Evolutionary conservation across 2,888 invertebrate species (phyloP), one percentile per base, ranked within the genome.

Genomic region (Dryobota labecula): DNA sequence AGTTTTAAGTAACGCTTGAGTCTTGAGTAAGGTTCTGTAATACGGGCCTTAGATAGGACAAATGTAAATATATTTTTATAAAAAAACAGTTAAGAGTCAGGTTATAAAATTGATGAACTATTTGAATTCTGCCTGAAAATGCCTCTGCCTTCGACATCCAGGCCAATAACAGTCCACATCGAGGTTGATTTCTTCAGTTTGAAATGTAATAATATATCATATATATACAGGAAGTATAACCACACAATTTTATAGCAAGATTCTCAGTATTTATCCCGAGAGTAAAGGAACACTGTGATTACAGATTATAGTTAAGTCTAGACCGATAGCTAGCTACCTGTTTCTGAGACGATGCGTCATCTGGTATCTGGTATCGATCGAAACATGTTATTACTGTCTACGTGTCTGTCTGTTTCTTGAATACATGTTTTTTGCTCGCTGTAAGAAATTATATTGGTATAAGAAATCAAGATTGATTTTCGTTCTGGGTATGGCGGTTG

Each of bases 261-360:
- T 20, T 45, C 33, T n/a, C n/a, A 54, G n/a, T 47, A 53, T 38
- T 38, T 38, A 53, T 6, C 4, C 3, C 7, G 15, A 30, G 20
- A 33, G 15, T 36, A 30, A 36, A 56, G 11, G 0, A 15, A 47
- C n/a, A 36, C 54, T 56, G 11, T 60, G 58, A 64, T 78, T 53
- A 36, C 20, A 47, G 62, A 18, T 30, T 38, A 36, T 27, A 36
- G 9, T 60, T 47, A 54, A 47, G n/a, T 79, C 49, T 79, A 79
- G 76, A 64, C 74, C 20, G 38, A 11, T 45, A 78, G 4, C 36
- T 60, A 51, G 60, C 65, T 76, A 79, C 74, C 49, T 38, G 74
- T 79, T 76, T 72, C 38, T 65, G 18, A 73, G 54, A 27, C 53
- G 20, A 64, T 73, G 27, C 58, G 74, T 76, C 76, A 79, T 62